Percentiles rank a stretch among this genome's conserved stretches.
Conservation (phyloP, 2,888 invertebrate genomes). For the Carabus problematicus region DNA sequence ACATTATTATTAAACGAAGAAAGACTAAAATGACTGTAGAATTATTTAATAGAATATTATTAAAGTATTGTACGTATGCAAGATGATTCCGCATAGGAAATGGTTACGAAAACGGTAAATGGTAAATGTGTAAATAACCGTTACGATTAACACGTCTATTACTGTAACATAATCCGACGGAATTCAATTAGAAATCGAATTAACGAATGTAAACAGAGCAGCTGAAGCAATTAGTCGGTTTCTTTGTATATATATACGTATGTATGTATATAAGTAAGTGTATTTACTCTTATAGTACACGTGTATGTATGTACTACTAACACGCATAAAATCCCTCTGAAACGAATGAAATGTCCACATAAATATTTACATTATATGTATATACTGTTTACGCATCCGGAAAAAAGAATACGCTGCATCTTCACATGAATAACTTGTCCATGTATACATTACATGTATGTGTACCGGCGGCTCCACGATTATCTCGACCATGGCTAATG, state of each 20-base stretch:
- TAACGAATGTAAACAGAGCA: slow-evolving; percentile 35
- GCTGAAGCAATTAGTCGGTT: slow-evolving; percentile 41
- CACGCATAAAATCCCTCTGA: slow-evolving; percentile 26
- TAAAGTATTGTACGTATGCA: too few relatives aligned
- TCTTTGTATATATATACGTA: slow-evolving; percentile 34
- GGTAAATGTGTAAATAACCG: not conserved
- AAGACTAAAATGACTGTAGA: too few relatives aligned
- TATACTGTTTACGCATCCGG: slow-evolving; percentile 40
- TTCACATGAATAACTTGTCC: slow-evolving; percentile 28
- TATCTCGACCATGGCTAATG: slow-evolving; percentile 6
- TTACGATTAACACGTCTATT: slow-evolving; percentile 37
- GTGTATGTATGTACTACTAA: slow-evolving; percentile 1
- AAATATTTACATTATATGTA: slow-evolving; percentile 38
- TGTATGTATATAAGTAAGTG: not conserved
- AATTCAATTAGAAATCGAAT: slow-evolving; percentile 42
- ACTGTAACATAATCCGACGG: slow-evolving; percentile 37
- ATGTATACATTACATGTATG: not conserved
- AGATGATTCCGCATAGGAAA: too few relatives aligned
- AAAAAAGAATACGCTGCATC: slow-evolving; percentile 24
- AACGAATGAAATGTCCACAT: slow-evolving; percentile 37
- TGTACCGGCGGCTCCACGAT: slow-evolving; percentile 1
- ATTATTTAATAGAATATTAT: too few relatives aligned
- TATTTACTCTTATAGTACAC: not conserved
- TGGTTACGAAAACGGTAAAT: too few relatives aligned
- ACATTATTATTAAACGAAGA: too few relatives aligned